Evolutionary conservation across 2,113 vertebrate species (phyloP).

Genomic region (Taurulus bubalis): DNA sequence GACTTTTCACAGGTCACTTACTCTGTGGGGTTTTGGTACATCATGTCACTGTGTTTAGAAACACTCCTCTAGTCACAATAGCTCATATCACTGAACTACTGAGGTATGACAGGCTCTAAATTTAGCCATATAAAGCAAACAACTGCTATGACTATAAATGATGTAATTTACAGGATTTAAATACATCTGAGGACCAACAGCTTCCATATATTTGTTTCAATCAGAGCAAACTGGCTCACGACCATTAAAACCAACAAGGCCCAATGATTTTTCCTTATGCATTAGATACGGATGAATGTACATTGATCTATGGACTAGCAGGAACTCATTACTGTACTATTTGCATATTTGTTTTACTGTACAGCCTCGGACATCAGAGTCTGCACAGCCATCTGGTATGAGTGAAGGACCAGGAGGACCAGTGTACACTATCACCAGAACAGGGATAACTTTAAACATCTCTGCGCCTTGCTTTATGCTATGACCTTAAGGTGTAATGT

Average conservation of each 20-base stretch:
- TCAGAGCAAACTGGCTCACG: neutral
- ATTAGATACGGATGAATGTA: conserved; percentile 28
- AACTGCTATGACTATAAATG: neutral
- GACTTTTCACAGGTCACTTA: conserved; percentile 53
- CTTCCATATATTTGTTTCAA: neutral
- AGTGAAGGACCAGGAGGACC: conserved; percentile 3
- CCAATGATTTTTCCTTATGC: conserved; percentile 41
- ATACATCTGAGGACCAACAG: neutral
- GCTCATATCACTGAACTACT: neutral
- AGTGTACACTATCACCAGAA: conserved; percentile 1
- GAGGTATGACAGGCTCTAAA: neutral
- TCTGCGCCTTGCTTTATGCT: neutral
- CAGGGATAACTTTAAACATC: neutral
- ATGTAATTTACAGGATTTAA: neutral
- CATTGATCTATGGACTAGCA: conserved; percentile 23
- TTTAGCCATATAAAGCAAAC: neutral
- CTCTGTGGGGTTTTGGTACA: conserved; percentile 15
- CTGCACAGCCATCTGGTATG: conserved; percentile 51
- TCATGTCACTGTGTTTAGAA: conserved; percentile 24
- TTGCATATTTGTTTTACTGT: conserved; percentile 27
- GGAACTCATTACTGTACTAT: conserved; percentile 2
- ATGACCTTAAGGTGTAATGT: conserved; percentile 21
- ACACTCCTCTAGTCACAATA: neutral
- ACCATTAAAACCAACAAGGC: conserved; percentile 16
- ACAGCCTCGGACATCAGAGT: conserved; percentile 29